phyloP scores from a whole-genome alignment of 2,113 vertebrate species.

The Dromaius novaehollandiae region DNA sequence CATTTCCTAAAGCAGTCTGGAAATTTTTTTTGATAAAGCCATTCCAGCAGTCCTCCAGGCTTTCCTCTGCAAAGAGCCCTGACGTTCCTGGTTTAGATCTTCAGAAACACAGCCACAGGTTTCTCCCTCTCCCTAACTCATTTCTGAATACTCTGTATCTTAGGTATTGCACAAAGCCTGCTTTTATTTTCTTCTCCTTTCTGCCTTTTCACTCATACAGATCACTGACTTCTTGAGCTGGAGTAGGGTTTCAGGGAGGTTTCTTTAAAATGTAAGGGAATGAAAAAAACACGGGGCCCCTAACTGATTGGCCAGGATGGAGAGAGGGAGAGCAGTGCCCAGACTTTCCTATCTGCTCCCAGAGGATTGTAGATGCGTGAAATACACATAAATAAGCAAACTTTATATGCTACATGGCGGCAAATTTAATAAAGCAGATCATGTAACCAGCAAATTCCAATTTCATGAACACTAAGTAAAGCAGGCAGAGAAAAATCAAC shows the following conservation, averaged over 20 bases:
- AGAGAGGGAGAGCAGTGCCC: neutral
- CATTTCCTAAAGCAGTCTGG: neutral
- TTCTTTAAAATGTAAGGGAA: neutral
- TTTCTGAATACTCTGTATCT: neutral
- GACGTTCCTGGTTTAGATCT: neutral
- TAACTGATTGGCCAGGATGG: neutral
- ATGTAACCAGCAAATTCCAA: neutral
- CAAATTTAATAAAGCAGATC: neutral
- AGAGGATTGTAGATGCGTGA: neutral
- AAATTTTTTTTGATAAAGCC: neutral
- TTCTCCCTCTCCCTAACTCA: neutral
- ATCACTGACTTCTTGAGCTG: neutral
- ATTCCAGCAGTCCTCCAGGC: neutral
- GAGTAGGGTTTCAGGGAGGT: neutral
- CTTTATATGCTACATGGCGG: fast-evolving
- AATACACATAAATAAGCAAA: neutral
- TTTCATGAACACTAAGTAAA: neutral
- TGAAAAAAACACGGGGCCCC: neutral
- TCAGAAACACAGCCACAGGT: neutral
- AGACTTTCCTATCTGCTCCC: neutral
- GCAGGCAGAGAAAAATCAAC: neutral
- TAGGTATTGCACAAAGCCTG: neutral
- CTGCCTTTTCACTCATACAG: neutral
- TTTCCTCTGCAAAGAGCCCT: neutral
- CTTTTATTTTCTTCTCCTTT: neutral